A percentile compares a stretch with the other conserved stretches of the same genome.
These are phyloP conservation scores for Timema podura DNA, from an alignment of 2,888 invertebrate genomes.

Conservation along the genomic window DNA sequence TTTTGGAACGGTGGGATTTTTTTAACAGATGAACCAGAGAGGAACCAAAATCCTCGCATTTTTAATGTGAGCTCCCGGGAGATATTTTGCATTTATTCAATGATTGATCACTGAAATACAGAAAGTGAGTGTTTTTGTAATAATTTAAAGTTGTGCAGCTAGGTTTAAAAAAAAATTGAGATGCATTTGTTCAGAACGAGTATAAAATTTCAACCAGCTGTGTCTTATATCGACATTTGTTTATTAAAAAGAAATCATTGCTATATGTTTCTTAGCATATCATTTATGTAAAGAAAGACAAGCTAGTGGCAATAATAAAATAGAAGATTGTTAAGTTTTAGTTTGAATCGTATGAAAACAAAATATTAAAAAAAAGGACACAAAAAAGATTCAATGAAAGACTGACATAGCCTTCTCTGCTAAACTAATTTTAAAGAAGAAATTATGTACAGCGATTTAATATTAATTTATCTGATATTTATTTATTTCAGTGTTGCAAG, in stretches of 20 bases:
- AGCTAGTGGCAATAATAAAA: conserved; percentile 11
- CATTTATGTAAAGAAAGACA: conserved; percentile 7
- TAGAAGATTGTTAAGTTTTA: conserved; percentile 12
- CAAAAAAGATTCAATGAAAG: too few relatives aligned
- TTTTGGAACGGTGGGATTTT: too few relatives aligned
- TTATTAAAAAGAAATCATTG: not conserved
- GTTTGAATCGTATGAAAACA: conserved; percentile 2
- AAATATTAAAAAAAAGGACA: conserved; percentile 7
- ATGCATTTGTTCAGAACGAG: not conserved
- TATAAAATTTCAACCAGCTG: conserved; percentile 6
- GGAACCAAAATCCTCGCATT: too few relatives aligned
- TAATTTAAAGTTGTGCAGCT: not conserved
- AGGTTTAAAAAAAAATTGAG: not conserved
- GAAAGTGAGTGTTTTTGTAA: not conserved
- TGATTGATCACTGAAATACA: not conserved
- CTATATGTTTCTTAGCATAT: conserved; percentile 13
- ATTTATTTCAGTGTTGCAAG: too few relatives aligned
- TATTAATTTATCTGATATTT: too few relatives aligned
- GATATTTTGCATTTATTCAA: not conserved
- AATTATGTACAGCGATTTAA: too few relatives aligned
- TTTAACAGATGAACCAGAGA: too few relatives aligned
- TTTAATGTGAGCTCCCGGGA: not conserved
- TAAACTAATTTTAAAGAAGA: too few relatives aligned
- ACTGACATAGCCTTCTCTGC: too few relatives aligned
- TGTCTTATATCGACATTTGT: not conserved